A percentile compares a stretch with the other conserved stretches of the same genome.
Conservation (phyloP, 2,797 vertebrate species). For the Sphaeramia orbicularis region DNA sequence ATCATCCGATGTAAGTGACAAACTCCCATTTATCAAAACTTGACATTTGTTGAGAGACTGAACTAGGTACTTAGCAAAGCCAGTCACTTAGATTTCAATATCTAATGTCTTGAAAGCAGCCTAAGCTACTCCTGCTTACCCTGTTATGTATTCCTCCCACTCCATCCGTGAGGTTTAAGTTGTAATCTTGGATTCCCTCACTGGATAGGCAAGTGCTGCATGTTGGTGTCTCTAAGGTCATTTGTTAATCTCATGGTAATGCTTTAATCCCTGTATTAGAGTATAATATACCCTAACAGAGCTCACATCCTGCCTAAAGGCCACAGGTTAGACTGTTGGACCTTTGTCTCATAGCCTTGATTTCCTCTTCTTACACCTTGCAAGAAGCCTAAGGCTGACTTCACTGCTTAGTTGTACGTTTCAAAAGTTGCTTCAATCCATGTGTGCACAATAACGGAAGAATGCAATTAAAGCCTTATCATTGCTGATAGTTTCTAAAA, state of each 20-base stretch:
- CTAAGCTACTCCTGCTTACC: slow-evolving; percentile 23
- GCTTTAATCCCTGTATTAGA: slow-evolving; percentile 76
- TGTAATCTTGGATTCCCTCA: slow-evolving; percentile 71
- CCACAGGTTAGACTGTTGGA: slow-evolving; percentile 50
- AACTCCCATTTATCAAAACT: slow-evolving; percentile 15
- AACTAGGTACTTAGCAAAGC: slow-evolving; percentile 15
- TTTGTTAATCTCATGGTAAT: slow-evolving; percentile 79
- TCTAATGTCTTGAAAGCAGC: slow-evolving; percentile 18
- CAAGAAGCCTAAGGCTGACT: slow-evolving; percentile 17
- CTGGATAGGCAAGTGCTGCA: slow-evolving; percentile 59
- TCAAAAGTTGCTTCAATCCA: slow-evolving; percentile 50
- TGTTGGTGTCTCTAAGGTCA: slow-evolving; percentile 66
- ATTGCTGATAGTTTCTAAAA: slow-evolving; percentile 57
- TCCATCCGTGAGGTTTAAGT: slow-evolving; percentile 49
- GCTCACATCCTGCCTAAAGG: slow-evolving; percentile 65
- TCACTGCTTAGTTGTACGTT: slow-evolving; percentile 35
- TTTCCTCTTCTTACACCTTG: slow-evolving; percentile 45
- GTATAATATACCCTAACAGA: slow-evolving; percentile 67
- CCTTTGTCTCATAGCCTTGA: slow-evolving; percentile 52
- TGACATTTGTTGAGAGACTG: slow-evolving; percentile 10
- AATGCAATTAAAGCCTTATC: slow-evolving; percentile 80
- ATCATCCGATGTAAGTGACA: slow-evolving; percentile 32
- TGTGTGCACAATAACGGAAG: slow-evolving; percentile 54
- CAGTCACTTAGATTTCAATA: slow-evolving; percentile 20
- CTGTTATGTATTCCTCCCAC: slow-evolving; percentile 48